Conservation (phyloP, 2,888 invertebrate species). For the Venusia cambrica region DNA sequence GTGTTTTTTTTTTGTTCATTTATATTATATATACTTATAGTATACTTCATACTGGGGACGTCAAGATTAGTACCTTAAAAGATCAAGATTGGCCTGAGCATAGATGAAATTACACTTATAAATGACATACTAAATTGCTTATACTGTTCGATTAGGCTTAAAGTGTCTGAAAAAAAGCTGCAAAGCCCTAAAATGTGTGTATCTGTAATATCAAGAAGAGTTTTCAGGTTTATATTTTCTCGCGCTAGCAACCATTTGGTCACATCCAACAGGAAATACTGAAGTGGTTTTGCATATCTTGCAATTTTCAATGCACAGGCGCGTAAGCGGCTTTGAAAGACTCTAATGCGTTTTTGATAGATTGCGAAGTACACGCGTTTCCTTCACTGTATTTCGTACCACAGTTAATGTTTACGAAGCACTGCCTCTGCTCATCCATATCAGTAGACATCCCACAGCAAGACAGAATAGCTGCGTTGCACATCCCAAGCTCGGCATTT, state of each 20-base stretch:
- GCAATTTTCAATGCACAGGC: conserved; percentile 35
- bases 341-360: conserved; percentile 44
- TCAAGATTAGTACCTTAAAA: too few relatives aligned
- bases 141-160: too few relatives aligned
- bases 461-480: conserved; percentile 54
- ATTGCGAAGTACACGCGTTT: conserved; percentile 39
- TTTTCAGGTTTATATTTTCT: too few relatives aligned
- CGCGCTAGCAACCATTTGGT: neutral
- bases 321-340: conserved; percentile 48
- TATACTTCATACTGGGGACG: too few relatives aligned
- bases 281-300: conserved; percentile 31
- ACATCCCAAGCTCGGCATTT: conserved; percentile 38
- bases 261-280: conserved; percentile 39
- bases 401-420: conserved; percentile 53
- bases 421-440: conserved; percentile 34
- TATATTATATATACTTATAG: too few relatives aligned
- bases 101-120: too few relatives aligned
- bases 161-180: too few relatives aligned
- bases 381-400: conserved; percentile 34
- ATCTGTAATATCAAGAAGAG: too few relatives aligned
- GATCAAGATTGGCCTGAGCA: too few relatives aligned
- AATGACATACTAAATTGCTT: too few relatives aligned
- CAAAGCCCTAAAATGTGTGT: too few relatives aligned
- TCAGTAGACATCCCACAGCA: conserved; percentile 46
- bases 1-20: too few relatives aligned